Conservation (phyloP, 2,113 vertebrate species). For the Bubo bubo region DNA sequence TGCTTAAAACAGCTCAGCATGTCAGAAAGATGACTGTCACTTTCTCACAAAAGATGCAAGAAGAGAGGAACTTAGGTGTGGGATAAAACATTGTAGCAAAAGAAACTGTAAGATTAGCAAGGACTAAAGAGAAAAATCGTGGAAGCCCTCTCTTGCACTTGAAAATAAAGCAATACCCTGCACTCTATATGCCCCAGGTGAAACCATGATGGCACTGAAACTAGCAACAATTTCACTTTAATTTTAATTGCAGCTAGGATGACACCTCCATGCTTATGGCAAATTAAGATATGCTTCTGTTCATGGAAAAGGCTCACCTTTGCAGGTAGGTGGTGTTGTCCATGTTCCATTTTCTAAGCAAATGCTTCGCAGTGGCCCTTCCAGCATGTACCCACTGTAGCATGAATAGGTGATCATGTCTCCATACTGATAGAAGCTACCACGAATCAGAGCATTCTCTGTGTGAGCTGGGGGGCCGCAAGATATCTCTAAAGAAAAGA, state of each 20-base stretch:
- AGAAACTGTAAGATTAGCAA: background rate
- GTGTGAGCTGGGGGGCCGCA: constrained; percentile 87
- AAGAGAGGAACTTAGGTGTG: background rate
- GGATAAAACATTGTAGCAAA: background rate
- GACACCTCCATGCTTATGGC: background rate
- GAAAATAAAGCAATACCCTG: background rate
- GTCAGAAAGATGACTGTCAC: background rate
- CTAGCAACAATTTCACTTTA: background rate
- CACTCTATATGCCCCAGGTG: background rate
- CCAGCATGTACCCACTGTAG: constrained; percentile 92
- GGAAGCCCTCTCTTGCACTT: background rate
- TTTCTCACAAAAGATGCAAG: background rate
- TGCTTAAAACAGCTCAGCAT: background rate
- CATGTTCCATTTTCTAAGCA: constrained; percentile 94
- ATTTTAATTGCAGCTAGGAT: background rate
- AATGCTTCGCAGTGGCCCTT: constrained; percentile 86
- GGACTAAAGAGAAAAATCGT: background rate
- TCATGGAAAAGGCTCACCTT: constrained; percentile 78
- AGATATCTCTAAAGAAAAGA: constrained; percentile 86
- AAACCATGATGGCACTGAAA: background rate
- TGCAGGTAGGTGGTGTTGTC: constrained; percentile 89
- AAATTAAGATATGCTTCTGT: background rate
- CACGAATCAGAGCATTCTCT: constrained; percentile 88
- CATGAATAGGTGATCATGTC: constrained; percentile 93
- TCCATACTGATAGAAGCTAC: constrained; percentile 89